Conservation (phyloP, 1,140 invertebrate genomes). For the Atta colombica region DNA sequence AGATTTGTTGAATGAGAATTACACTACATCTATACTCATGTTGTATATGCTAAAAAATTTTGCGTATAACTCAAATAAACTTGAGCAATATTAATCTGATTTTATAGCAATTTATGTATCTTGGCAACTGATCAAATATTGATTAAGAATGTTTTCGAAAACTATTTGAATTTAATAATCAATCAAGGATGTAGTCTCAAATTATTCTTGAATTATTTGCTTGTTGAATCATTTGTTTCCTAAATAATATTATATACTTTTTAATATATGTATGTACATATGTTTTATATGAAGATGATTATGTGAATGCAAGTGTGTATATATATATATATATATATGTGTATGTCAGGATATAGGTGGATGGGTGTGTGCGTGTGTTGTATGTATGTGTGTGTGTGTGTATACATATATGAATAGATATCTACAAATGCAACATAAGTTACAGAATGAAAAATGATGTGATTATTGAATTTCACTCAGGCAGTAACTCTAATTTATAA, state of each 20-base stretch:
- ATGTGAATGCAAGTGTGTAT: slow-evolving; percentile 25
- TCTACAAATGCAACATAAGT: slow-evolving; percentile 74
- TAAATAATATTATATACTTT: slow-evolving; percentile 50
- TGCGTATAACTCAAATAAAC: slow-evolving; percentile 43
- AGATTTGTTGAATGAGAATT: slow-evolving; percentile 41
- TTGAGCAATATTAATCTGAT: slow-evolving; percentile 51
- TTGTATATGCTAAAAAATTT: slow-evolving; percentile 6
- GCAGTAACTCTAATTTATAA: slow-evolving; percentile 63
- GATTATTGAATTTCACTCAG: slow-evolving; percentile 66
- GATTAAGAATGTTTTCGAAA: slow-evolving; percentile 18
- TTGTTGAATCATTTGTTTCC: slow-evolving; percentile 13
- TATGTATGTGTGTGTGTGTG: not conserved
- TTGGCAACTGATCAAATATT: slow-evolving; percentile 3
- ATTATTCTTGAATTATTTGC: slow-evolving; percentile 35
- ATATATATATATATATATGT: not conserved
- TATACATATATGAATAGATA: slow-evolving; percentile 65
- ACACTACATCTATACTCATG: slow-evolving; percentile 20
- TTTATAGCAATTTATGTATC: not conserved
- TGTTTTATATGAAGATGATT: slow-evolving; percentile 30
- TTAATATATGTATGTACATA: slow-evolving; percentile 32
- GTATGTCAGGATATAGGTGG: slow-evolving; percentile 26
- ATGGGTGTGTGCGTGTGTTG: too few relatives aligned
- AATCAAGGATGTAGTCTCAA: slow-evolving; percentile 7
- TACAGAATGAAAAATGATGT: slow-evolving; percentile 55
- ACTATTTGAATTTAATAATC: not conserved